A percentile compares a stretch with the other conserved stretches of the same genome.
Conservation (phyloP, 1,140 invertebrate genomes). For the Maniola jurtina region DNA sequence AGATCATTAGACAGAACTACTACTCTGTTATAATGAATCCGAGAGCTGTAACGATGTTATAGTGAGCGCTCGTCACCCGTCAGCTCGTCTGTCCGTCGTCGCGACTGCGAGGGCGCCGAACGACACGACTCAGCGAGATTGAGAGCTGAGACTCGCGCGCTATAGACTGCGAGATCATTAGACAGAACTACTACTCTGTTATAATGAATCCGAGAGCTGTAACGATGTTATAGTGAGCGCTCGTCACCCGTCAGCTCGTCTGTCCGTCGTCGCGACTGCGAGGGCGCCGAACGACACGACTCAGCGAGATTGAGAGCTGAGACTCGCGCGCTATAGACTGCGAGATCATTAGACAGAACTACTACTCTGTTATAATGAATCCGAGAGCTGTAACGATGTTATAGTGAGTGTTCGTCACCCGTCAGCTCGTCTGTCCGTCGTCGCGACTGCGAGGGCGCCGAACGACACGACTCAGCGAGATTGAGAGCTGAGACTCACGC, state of each 20-base stretch:
- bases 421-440: constrained; percentile 38
- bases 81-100: constrained; percentile 38
- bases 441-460: constrained; percentile 35
- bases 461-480: constrained; percentile 48
- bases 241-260: constrained; percentile 33
- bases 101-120: constrained; percentile 35
- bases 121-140: constrained; percentile 50
- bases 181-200: constrained; percentile 4
- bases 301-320: constrained; percentile 45
- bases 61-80: constrained; percentile 29
- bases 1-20: constrained; percentile 18
- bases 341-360: too few relatives aligned
- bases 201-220: background rate
- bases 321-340: constrained; percentile 22
- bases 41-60: constrained; percentile 26
- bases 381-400: constrained; percentile 24
- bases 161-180: constrained; percentile 21
- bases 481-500: constrained; percentile 39
- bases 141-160: constrained; percentile 34
- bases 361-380: constrained; percentile 26
- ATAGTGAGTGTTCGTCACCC: constrained; percentile 29
- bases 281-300: constrained; percentile 42
- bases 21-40: too few relatives aligned
- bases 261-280: constrained; percentile 33
- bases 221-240: constrained; percentile 30